These are phyloP conservation scores for Alloscopus bannaensis DNA, from an alignment of 2,888 invertebrate species.

Conservation along the genomic window DNA sequence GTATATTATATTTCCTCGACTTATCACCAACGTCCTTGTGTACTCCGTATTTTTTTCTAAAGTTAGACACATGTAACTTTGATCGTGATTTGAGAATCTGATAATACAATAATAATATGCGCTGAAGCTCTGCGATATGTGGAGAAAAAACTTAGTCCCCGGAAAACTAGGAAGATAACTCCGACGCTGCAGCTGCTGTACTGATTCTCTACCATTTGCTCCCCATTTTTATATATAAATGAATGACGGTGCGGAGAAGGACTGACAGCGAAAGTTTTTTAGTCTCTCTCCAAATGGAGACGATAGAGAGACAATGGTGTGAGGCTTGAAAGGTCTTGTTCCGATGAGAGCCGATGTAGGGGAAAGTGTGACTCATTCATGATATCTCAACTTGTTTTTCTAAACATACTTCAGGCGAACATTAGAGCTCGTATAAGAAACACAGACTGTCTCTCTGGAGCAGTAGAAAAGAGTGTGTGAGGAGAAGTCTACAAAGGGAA, in stretches of 20 bases:
- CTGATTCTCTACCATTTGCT: slow-evolving; percentile 48
- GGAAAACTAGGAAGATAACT: slow-evolving; percentile 33
- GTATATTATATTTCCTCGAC: no score
- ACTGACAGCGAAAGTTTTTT: slow-evolving; percentile 48
- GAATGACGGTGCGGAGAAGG: slow-evolving; percentile 41
- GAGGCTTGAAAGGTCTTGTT: slow-evolving; percentile 42
- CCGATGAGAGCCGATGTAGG: slow-evolving; percentile 53
- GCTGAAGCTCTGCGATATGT: no score
- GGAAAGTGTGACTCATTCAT: slow-evolving; percentile 62
- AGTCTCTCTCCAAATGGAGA: no score
- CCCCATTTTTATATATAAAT: slow-evolving; percentile 48
- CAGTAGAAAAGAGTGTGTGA: slow-evolving; percentile 3
- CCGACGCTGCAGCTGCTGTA: slow-evolving; percentile 62
- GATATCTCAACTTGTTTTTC: slow-evolving; percentile 51
- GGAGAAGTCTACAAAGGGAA: no score
- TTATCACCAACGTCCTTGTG: no score
- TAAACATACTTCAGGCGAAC: slow-evolving; percentile 44
- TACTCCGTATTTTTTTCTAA: not conserved
- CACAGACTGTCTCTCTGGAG: no score
- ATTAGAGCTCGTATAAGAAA: no score
- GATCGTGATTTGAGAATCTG: not conserved
- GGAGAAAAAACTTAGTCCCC: no score
- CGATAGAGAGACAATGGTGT: slow-evolving; percentile 40
- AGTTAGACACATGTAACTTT: no score
- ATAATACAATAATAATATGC: no score